Base-by-base conservation (phyloP, 1,140 invertebrate species). In the Lethocerus indicus region DNA sequence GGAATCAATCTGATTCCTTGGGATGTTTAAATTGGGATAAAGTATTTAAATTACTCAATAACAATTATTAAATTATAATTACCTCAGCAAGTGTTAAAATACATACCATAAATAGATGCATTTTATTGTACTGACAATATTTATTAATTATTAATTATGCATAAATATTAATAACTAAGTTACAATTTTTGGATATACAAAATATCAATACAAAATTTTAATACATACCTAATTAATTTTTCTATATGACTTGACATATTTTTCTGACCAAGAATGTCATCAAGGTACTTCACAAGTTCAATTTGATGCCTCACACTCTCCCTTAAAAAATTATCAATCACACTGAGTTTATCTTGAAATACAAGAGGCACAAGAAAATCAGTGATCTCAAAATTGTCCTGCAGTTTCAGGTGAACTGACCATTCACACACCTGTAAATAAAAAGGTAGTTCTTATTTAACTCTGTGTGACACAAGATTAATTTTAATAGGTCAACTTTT, bases 311-410 rank as follows among this genome's bases (percentile, higher is more conserved):
- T 54, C n/a, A 68, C 68, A 53, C 71, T 73, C 35, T 68, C 66
- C 32, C 58, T 57, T 45, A 84, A 60, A 65, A 81, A 82, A 49
- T 77, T 74, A 62, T 84, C 78, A 36, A 76, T 71, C 24, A 79
- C 57, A 55, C 69, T 72, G 23, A 74, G 56, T 60, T 81, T 82
- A 58, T 83, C 80, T 69, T 83, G 80, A 13, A 85, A 63, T 56
- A 85, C 66, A 18, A 87, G 62, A 16, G 82, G 81, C 54, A 86
- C 64, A 3, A 84, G 54, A 56, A 85, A 70, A 48, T 75, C 70
- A 60, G 79, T 68, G 37, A 81, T 69, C 20, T 62, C 57, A 64
- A 81, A 82, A 42, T 72, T 63, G 32, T 71, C 61, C 63, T 79
- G 77, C 14, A 83, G 60, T 45, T 75, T 64, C 35, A 84, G 63